Evolutionary conservation across 2,888 invertebrate genomes (phyloP).

Genomic region (Malthinus flaveolus): DNA sequence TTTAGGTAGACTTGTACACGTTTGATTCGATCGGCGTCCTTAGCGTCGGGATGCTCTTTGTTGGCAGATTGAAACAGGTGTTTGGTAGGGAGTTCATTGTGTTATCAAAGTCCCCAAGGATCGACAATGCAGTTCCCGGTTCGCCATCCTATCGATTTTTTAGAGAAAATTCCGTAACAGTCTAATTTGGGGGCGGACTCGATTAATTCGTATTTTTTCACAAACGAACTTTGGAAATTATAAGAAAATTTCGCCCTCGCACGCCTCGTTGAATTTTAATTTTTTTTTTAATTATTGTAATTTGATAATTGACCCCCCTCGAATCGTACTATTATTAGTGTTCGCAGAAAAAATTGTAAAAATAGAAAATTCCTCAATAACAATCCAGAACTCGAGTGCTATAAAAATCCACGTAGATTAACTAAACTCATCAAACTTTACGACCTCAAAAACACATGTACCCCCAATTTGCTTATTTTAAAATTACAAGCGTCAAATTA

Average conservation of each 20-base stretch:
- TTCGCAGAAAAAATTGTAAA: too few species aligned
- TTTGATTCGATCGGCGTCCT: constrained; percentile 43
- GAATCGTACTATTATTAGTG: too few species aligned
- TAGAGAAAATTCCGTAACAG: neutral
- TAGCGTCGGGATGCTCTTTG: constrained; percentile 46
- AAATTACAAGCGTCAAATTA: neutral
- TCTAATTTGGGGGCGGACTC: neutral
- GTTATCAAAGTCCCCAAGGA: neutral
- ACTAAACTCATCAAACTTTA: neutral
- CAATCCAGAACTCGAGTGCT: neutral
- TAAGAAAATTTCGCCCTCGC: too few species aligned
- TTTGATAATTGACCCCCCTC: too few species aligned
- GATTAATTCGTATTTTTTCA: neutral
- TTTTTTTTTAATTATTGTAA: too few species aligned
- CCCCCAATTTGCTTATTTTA: too few species aligned
- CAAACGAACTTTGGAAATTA: too few species aligned
- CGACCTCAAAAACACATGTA: neutral
- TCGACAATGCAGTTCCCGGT: constrained; percentile 18
- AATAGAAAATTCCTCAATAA: neutral
- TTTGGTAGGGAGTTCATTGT: constrained; percentile 32
- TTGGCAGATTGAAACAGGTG: constrained; percentile 43
- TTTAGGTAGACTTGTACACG: constrained; percentile 28
- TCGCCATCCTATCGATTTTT: neutral
- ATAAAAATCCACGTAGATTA: neutral
- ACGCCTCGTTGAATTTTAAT: too few species aligned